Conservation (phyloP, 2,113 vertebrate genomes). For the Alectura lathami region DNA sequence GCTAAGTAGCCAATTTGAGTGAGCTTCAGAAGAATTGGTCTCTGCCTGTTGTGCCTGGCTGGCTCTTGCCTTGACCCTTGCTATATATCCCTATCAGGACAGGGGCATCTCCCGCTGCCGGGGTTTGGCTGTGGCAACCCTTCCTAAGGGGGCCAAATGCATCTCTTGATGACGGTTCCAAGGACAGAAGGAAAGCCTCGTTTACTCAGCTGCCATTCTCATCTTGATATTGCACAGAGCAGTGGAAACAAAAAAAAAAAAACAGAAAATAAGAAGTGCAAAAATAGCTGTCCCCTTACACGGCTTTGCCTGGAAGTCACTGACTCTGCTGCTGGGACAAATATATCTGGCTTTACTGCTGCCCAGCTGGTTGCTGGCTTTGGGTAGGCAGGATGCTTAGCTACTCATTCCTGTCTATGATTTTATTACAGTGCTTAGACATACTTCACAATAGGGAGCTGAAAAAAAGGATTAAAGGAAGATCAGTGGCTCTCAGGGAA, state of each 20-base stretch:
- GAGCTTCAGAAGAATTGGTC: not conserved
- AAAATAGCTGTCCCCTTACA: not conserved
- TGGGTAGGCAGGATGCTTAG: not conserved
- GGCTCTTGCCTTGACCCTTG: not conserved
- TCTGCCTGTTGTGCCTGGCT: not conserved
- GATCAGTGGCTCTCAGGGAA: slow-evolving; percentile 24
- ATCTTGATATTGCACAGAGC: not conserved
- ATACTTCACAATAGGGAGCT: not conserved
- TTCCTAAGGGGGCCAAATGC: not conserved
- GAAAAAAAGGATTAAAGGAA: slow-evolving; percentile 41
- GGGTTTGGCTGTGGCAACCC: not conserved
- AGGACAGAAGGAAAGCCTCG: not conserved
- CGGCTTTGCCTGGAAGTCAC: not conserved
- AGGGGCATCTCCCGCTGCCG: not conserved
- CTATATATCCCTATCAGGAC: not conserved
- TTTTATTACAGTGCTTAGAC: not conserved
- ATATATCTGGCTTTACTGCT: not conserved
- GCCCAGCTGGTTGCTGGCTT: not conserved
- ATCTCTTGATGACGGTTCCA: not conserved
- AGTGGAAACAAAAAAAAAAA: too few relatives aligned
- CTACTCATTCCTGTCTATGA: not conserved
- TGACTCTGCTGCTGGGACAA: not conserved
- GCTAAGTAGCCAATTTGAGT: not conserved
- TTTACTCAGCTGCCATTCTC: not conserved
- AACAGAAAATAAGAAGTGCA: not conserved